phyloP scores from a whole-genome alignment of 1,140 invertebrate genomes.

The Rhopalosiphum padi region DNA sequence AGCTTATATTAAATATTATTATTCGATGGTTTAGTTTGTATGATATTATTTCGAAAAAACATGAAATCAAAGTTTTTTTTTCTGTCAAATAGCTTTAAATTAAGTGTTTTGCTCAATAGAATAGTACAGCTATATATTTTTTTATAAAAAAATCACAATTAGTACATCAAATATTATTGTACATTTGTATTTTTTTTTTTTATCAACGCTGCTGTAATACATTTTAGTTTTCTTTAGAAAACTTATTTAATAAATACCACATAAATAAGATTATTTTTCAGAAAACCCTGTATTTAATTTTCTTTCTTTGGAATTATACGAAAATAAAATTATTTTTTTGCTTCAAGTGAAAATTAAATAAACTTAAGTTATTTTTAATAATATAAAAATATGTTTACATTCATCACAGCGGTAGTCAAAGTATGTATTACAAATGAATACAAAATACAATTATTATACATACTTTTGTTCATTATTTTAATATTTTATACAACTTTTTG shows the following conservation, averaged over 20 bases:
- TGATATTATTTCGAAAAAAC: neutral
- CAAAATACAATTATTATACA: neutral
- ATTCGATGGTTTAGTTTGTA: neutral
- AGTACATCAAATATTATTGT: neutral
- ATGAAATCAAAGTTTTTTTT: neutral
- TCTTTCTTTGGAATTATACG: neutral
- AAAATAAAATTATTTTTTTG: neutral
- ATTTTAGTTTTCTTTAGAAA: neutral
- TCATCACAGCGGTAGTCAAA: neutral
- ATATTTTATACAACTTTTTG: neutral
- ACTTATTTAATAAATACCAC: neutral
- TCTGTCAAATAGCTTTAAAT: neutral
- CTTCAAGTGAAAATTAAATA: constrained; percentile 1
- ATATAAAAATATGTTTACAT: neutral
- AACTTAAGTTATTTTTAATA: constrained; percentile 14
- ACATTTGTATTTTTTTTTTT: neutral
- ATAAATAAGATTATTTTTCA: neutral
- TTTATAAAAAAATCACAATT: neutral
- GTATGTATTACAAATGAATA: neutral
- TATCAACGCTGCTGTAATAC: neutral
- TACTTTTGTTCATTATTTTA: neutral
- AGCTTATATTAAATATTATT: no score
- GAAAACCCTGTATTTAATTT: neutral
- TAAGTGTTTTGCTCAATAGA: neutral
- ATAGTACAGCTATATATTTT: neutral